phyloP scores from a whole-genome alignment of 2,113 vertebrate species.

The Rallus limicola region DNA sequence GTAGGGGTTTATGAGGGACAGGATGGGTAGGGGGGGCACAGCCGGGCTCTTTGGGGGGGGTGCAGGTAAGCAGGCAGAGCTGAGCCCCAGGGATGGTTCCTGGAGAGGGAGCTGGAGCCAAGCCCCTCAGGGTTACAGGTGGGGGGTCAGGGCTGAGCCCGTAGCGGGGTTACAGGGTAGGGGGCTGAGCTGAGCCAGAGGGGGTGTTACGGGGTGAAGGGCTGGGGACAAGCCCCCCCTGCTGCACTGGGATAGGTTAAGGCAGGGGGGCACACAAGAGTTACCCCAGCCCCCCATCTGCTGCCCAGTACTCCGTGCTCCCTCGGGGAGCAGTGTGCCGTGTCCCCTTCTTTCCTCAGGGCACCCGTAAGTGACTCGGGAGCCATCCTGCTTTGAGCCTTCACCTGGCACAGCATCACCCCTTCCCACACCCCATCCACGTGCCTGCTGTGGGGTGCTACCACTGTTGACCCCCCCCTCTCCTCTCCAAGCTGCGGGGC shows the following conservation, averaged over 20 bases:
- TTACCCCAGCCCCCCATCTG: neutral
- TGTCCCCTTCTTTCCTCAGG: neutral
- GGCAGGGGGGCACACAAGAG: neutral
- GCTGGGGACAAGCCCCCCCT: neutral
- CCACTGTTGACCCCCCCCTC: rapidly evolving
- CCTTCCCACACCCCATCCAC: neutral
- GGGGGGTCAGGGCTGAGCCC: neutral
- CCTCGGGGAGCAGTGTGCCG: neutral
- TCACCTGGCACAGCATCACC: neutral
- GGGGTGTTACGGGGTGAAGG: rapidly evolving
- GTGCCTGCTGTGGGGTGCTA: rapidly evolving
- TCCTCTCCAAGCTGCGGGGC: too few relatives aligned
- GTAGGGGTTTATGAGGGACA: too few relatives aligned
- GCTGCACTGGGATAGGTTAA: too few relatives aligned
- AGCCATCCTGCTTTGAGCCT: neutral
- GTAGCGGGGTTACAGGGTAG: too few relatives aligned
- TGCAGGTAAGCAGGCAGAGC: neutral
- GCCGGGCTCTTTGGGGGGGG: neutral
- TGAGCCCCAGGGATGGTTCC: neutral
- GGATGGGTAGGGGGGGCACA: neutral
- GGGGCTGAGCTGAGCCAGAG: neutral
- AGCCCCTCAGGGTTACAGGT: too few relatives aligned
- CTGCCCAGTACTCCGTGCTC: neutral
- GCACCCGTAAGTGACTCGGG: rapidly evolving
- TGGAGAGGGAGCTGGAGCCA: too few relatives aligned